These are phyloP conservation scores for Netelia inedita DNA, from an alignment of 2,888 invertebrate species.

Conservation along the genomic window DNA sequence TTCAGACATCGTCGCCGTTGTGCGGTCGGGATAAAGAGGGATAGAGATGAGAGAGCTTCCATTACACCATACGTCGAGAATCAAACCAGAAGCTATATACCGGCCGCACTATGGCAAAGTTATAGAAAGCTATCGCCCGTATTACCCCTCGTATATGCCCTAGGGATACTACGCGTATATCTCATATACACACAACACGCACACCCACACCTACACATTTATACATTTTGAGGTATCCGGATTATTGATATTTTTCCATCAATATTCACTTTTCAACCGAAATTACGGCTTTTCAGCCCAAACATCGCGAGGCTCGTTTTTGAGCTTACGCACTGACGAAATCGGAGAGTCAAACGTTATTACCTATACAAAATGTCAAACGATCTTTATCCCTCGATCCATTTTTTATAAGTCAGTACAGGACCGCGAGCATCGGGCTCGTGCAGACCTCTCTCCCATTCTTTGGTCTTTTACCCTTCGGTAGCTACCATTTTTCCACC, in stretches of 20 bases:
- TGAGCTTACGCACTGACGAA: slow-evolving; percentile 8
- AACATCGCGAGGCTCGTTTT: neutral
- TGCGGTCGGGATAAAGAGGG: slow-evolving; percentile 49
- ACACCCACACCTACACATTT: too few species aligned
- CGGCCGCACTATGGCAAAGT: slow-evolving; percentile 48
- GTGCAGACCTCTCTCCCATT: neutral
- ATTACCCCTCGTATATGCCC: slow-evolving; percentile 44
- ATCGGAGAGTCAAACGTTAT: slow-evolving; percentile 30
- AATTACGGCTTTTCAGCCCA: too few species aligned
- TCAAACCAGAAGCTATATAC: slow-evolving; percentile 62
- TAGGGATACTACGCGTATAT: slow-evolving; percentile 35
- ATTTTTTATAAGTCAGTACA: neutral
- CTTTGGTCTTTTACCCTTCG: neutral
- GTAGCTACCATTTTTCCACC: neutral
- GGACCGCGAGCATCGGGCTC: neutral
- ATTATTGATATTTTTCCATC: neutral
- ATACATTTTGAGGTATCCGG: too few species aligned
- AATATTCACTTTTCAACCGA: neutral
- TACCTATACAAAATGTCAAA: slow-evolving; percentile 43
- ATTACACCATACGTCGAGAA: slow-evolving; percentile 62
- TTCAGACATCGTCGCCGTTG: slow-evolving; percentile 38
- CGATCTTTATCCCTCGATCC: slow-evolving; percentile 27
- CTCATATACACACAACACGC: neutral
- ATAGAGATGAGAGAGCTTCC: slow-evolving; percentile 39
- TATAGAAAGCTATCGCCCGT: slow-evolving; percentile 59